A percentile compares a stretch with the other conserved stretches of the same genome.
Conservation (phyloP, 2,888 invertebrate species). For the Notodonta dromedarius region DNA sequence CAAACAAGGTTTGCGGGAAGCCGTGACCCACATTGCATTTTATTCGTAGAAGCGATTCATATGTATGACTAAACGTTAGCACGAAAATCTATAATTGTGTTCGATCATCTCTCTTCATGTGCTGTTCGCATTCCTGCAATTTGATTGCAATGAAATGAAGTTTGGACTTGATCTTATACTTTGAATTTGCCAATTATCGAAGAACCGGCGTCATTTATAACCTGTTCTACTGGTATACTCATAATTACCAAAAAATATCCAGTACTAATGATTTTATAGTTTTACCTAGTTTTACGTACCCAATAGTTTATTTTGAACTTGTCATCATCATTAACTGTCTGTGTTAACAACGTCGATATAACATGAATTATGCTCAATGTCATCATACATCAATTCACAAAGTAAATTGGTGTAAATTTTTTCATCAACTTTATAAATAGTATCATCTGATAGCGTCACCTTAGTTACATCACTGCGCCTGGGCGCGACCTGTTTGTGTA, state of each 20-base stretch:
- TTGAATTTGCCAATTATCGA: constrained; percentile 10
- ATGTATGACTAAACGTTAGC: constrained; percentile 32
- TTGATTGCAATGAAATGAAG: constrained; percentile 7
- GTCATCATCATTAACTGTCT: neutral
- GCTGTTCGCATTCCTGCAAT: constrained; percentile 15
- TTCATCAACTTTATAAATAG: constrained; percentile 60
- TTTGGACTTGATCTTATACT: constrained; percentile 17
- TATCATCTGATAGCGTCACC: constrained; percentile 59
- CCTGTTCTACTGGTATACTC: neutral
- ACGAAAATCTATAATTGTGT: constrained; percentile 31
- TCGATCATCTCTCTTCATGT: constrained; percentile 24
- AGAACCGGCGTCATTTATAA: neutral
- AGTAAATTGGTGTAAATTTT: constrained; percentile 47
- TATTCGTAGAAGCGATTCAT: constrained; percentile 68
- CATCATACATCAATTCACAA: constrained; percentile 39
- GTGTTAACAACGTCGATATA: constrained; percentile 11
- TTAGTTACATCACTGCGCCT: constrained; percentile 64
- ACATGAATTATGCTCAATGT: constrained; percentile 48
- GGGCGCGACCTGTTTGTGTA: constrained; percentile 63
- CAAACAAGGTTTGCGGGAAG: constrained; percentile 63
- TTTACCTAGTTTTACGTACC: neutral
- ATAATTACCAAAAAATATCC: constrained; percentile 1
- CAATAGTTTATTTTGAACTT: neutral
- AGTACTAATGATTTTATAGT: neutral
- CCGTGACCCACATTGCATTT: constrained; percentile 74